Conservation (phyloP, 2,113 vertebrate genomes). For the Rhombomys opimus region DNA sequence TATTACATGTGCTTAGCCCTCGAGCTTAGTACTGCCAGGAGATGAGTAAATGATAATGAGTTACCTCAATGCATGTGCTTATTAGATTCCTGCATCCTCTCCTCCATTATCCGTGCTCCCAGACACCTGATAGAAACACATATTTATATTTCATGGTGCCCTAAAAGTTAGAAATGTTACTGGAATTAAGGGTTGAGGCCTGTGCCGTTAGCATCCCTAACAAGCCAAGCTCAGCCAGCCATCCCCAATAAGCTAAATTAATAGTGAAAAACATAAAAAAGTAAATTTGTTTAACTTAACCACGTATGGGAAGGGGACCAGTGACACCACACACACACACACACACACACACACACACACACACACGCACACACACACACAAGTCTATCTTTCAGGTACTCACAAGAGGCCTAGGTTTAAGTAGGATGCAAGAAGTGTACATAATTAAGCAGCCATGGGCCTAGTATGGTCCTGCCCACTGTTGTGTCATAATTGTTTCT, state of each 20-base stretch:
- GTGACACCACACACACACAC: background rate
- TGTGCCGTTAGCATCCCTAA: background rate
- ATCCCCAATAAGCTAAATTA: background rate
- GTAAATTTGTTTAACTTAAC: background rate
- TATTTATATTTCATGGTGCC: no score
- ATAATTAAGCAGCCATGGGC: background rate
- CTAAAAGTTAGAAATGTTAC: background rate
- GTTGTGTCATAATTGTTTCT: background rate
- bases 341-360: no score
- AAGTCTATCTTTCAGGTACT: background rate
- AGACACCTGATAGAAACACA: background rate
- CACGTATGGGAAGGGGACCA: background rate
- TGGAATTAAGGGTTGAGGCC: background rate
- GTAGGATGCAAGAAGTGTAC: background rate
- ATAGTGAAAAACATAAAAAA: background rate
- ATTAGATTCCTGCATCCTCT: background rate
- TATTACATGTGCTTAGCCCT: background rate
- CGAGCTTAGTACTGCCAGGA: background rate
- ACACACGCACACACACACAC: no score
- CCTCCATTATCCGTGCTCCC: background rate
- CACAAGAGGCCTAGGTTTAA: background rate
- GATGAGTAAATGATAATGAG: fast-evolving
- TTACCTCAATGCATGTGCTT: background rate
- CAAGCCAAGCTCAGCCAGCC: background rate
- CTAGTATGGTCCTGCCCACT: no score